Conservation (phyloP, 2,113 vertebrate genomes). For the Gnathochromis pfefferi region DNA sequence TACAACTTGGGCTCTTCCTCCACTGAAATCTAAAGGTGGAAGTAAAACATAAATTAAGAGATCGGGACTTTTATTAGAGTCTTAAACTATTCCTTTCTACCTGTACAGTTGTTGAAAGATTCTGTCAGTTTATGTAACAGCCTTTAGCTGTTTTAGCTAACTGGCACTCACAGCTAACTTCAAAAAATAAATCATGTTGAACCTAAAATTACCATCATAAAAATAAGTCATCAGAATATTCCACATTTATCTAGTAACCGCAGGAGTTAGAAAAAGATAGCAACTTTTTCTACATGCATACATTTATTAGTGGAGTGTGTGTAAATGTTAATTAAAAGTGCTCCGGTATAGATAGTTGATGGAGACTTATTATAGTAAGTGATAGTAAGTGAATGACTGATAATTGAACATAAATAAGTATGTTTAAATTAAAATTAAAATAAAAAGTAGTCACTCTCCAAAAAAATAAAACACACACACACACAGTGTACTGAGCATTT, state of each 20-base stretch:
- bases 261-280: neutral
- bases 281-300: neutral
- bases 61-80: neutral
- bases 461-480: neutral
- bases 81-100: neutral
- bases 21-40: neutral
- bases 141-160: neutral
- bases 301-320: neutral
- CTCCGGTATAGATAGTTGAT: neutral
- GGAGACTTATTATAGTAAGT: neutral
- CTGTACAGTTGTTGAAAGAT: neutral
- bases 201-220: neutral
- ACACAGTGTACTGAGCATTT: neutral
- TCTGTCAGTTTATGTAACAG: neutral
- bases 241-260: accelerated
- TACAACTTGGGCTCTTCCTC: neutral
- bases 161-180: neutral
- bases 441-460: neutral
- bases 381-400: neutral
- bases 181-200: neutral
- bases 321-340: neutral
- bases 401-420: neutral
- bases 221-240: neutral
- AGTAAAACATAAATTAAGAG: neutral
- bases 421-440: accelerated